Evolutionary conservation across 2,888 invertebrate species (phyloP).

Genomic region (Spisula solida): DNA sequence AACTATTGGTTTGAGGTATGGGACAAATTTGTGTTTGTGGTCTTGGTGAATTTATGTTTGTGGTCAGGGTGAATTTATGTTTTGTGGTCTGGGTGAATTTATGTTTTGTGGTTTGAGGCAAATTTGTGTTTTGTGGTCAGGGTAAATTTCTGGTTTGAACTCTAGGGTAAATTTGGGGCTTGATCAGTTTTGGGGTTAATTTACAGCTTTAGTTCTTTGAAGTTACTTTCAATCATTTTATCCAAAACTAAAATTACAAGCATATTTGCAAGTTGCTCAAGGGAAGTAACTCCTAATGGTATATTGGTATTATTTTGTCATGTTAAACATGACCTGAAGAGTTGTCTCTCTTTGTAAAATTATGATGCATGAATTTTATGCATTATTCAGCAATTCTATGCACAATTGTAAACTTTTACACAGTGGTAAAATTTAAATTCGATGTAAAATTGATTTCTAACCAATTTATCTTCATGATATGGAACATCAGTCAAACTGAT

Average conservation of each 20-base stretch:
- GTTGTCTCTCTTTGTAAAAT: conserved; percentile 25
- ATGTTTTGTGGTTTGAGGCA: neutral
- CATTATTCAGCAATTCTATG: too few relatives aligned
- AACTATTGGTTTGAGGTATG: neutral
- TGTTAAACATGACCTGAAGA: neutral
- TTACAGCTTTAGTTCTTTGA: neutral
- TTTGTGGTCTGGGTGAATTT: neutral
- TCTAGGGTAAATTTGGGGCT: too few relatives aligned
- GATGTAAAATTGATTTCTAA: too few relatives aligned
- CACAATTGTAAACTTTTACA: too few relatives aligned
- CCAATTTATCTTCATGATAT: too few relatives aligned
- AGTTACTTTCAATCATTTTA: too few relatives aligned
- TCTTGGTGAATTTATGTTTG: neutral
- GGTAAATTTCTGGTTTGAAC: too few relatives aligned
- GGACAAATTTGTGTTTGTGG: neutral
- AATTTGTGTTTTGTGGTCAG: too few relatives aligned
- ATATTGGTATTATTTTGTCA: neutral
- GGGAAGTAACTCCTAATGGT: conserved; percentile 30
- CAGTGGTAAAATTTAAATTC: too few relatives aligned
- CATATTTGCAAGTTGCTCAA: neutral
- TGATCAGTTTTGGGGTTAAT: neutral
- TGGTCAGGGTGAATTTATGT: neutral
- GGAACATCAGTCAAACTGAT: too few relatives aligned
- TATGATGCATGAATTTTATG: too few relatives aligned
- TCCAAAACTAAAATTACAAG: too few relatives aligned